A percentile compares a stretch with the other conserved stretches of the same genome.
These are phyloP conservation scores for Tarsius wallacei DNA, from an alignment of 2,797 vertebrate genomes.

Conservation along the genomic window DNA sequence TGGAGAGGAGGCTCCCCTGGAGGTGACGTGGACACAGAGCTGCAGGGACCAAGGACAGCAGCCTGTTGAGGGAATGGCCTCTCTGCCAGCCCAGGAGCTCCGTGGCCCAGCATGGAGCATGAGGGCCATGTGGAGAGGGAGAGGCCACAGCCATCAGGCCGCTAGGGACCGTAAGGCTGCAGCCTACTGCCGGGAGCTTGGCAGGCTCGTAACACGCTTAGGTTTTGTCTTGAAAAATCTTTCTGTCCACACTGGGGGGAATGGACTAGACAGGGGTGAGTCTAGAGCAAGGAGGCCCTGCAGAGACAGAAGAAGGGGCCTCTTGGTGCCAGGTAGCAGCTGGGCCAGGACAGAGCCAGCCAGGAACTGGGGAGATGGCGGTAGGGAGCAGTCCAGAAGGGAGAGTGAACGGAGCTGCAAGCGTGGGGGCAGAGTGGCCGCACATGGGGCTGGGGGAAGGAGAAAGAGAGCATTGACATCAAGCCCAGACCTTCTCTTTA, in stretches of 20 bases:
- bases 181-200: no score
- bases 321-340: not conserved
- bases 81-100: no score
- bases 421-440: no score
- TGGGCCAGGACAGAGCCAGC: not conserved
- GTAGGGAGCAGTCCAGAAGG: not conserved
- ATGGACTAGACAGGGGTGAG: no score
- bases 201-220: accelerated
- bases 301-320: not conserved
- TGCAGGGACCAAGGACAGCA: not conserved
- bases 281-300: accelerated
- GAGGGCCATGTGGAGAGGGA: not conserved
- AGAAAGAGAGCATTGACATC: not conserved
- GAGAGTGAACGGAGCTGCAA: not conserved
- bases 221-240: not conserved
- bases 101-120: not conserved
- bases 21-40: not conserved
- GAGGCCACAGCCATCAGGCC: not conserved
- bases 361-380: not conserved
- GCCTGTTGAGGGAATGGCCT: not conserved
- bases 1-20: not conserved
- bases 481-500: not conserved
- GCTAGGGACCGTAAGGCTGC: no score
- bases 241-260: not conserved
- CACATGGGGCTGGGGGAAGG: no score